A percentile compares a stretch with the other conserved stretches of the same genome.
These are phyloP conservation scores for Limnephilus marmoratus DNA, from an alignment of 2,888 invertebrate genomes.

Conservation along the genomic window DNA sequence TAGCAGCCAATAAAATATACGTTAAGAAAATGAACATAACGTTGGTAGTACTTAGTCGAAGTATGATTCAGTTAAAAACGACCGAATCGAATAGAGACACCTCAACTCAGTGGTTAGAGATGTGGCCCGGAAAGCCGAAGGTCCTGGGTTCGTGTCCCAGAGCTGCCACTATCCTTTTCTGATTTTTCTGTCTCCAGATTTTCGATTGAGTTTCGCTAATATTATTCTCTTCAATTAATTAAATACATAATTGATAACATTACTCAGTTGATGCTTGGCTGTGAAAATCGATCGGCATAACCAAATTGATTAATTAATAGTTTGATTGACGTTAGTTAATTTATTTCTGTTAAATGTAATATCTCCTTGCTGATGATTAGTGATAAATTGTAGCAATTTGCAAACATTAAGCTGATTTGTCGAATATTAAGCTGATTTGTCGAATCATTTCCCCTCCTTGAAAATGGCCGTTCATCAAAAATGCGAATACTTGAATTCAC, in stretches of 20 bases:
- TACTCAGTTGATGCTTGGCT: background rate
- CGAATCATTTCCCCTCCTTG: background rate
- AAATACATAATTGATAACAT: background rate
- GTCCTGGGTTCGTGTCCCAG: too few species aligned
- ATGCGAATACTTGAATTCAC: background rate
- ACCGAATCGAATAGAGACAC: too few species aligned
- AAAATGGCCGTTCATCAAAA: background rate
- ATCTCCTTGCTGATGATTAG: background rate
- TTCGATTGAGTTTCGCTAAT: too few species aligned
- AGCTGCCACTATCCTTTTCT: too few species aligned
- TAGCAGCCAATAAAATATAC: too few species aligned
- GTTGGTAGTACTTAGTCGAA: too few species aligned
- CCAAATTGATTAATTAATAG: background rate
- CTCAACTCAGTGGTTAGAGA: too few species aligned
- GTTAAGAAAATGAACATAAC: too few species aligned
- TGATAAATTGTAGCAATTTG: background rate
- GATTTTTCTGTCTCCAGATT: too few species aligned
- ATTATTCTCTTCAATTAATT: too few species aligned
- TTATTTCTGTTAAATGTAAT: background rate
- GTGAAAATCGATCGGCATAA: background rate
- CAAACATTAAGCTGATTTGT: background rate
- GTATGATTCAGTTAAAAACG: too few species aligned
- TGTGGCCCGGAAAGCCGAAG: too few species aligned
- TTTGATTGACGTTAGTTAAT: background rate
- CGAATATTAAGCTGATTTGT: background rate